Evolutionary conservation across 1,140 invertebrate species (phyloP), one percentile per base, ranked within the genome.

Genomic region (Macrobrachium nipponense): DNA sequence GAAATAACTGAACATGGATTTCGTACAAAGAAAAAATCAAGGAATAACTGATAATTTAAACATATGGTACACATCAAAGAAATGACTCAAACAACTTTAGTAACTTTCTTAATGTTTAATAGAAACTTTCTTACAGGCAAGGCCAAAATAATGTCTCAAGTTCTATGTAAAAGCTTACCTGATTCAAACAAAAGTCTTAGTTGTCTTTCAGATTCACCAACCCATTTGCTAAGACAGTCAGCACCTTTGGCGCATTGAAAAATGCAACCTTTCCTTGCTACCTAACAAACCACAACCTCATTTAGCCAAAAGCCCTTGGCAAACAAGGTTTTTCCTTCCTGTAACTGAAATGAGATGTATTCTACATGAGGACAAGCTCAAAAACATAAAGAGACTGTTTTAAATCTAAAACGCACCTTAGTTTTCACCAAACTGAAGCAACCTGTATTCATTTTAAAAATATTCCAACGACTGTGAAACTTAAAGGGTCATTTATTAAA

Each of bases 181-280:
- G 94, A 90, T 97, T n/a, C 95, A 93, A 98, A 98, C 18, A 98
- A 91, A 61, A 97, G 91, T 89, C 97, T 93, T 62, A 98, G 92
- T 90, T 98, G 96, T 78, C 96, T 93, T 91, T 98, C 97, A 2
- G 96, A 97, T 91, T 98, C 97, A 5, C 97, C 97, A 36, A 97
- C 96, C 94, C 97, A 96, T 91, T 98, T 97, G 88, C 96, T 95
- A 62, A 98, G 92, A 82, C 97, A 96, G 91, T 98, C 97, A 0
- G 97, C 97, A 58, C 97, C 97, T 93, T 98, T 98, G n/a, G 23
- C 97, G 93, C 95, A 98, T n/a, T 97, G 90, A 98, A 98, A 91
- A 98, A 98, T 0, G 97, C 94, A 12, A 98, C 96, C n/a, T n/a
- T 91, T 96, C 96, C 87, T 93, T 92, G 17, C 93, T 94, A 1